phyloP scores from a whole-genome alignment of 2,113 vertebrate genomes.

The Aleadryas rufinucha region DNA sequence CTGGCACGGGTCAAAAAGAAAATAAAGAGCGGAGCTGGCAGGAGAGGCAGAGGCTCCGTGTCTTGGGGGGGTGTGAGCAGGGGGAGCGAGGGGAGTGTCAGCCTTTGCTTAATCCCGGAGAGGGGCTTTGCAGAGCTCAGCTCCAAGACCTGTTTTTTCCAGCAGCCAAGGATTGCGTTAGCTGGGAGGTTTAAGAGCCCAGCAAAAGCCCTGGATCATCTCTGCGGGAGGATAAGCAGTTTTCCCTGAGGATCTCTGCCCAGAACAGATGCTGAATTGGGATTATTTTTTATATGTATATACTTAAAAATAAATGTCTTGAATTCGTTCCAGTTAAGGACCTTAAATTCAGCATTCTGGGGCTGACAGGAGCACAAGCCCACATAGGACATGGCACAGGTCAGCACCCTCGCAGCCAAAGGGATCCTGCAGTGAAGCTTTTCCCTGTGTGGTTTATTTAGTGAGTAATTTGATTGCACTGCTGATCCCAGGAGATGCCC shows the following conservation, averaged over 20 bases:
- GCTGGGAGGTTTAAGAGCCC: not conserved
- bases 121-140: not conserved
- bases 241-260: not conserved
- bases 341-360: not conserved
- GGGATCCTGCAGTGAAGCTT: not conserved
- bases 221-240: not conserved
- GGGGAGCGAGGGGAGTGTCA: not conserved
- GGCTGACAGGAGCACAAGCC: not conserved
- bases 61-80: not conserved
- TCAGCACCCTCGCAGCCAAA: not conserved
- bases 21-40: not conserved
- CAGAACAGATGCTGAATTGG: not conserved
- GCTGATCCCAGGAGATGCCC: not conserved
- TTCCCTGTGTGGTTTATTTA: not conserved
- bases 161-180: not conserved
- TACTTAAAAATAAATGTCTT: not conserved
- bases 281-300: not conserved
- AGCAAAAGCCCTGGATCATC: not conserved
- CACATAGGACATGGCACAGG: fast-evolving
- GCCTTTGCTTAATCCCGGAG: not conserved
- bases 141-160: not conserved
- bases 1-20: not conserved
- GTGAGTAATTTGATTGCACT: not conserved
- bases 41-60: not conserved
- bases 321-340: not conserved